Evolutionary conservation across 2,888 invertebrate species (phyloP), one percentile per base, ranked within the genome.

Genomic region (Drosophila rubida): DNA sequence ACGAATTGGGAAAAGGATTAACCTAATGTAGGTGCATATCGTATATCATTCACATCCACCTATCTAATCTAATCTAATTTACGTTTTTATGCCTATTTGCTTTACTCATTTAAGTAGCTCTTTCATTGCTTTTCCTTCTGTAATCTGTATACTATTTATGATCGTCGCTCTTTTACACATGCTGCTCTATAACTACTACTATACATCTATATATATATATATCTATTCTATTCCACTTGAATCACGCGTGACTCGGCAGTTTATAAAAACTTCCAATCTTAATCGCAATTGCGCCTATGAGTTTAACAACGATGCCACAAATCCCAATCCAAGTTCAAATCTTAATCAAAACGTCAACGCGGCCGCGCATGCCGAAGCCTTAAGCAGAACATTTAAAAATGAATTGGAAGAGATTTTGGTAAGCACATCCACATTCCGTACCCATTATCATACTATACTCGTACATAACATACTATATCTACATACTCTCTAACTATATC

Each of bases 201-300:
- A 32, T 54, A 22, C 13, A 30, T 35, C 37, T 16, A 27, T 27
- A 32, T 32, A 32, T 13, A 32, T 44, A n/a, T 50, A 51, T 72
- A 66, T 81, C 75, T 79, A 32, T 32, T 73, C 69, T 69, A 67
- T 80, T 58, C 19, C 65, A 77, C 62, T 49, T 13, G 44, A 9
- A 45, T 51, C 55, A 77, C 62, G 55, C 64, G 32, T 51, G 57
- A 45, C 49, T 58, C 75, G 87, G 62, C 90, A 90, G 90, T 90
- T 90, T 75, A 89, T 90, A 69, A 89, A 89, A 89, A 80, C 87
- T 74, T 87, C 90, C 66, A 90, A 89, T 87, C 73, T 89, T 63
- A 90, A 87, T 82, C 90, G 90, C 83, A 90, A 89, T 84, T 76
- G 86, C 76, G 87, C 69, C 78, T 89, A 85, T 87, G 89, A 90